phyloP scores from a whole-genome alignment of 2,113 vertebrate species.

The Pseudopipra pipra region DNA sequence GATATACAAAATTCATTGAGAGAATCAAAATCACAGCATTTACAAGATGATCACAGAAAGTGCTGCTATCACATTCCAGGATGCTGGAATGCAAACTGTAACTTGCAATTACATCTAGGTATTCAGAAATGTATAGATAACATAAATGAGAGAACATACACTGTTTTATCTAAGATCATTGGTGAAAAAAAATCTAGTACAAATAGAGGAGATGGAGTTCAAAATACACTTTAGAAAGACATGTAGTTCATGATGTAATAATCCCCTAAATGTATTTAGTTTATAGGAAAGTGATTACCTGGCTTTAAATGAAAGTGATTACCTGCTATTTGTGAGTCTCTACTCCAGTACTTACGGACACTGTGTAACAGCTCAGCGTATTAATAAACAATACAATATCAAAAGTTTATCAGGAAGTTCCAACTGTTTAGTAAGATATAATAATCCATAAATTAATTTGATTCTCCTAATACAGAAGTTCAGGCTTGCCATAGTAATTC shows the following conservation, averaged over 20 bases:
- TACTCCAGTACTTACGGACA: neutral
- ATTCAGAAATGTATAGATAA: neutral
- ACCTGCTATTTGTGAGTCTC: neutral
- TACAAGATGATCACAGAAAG: neutral
- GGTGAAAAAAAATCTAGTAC: neutral
- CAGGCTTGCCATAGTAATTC: neutral
- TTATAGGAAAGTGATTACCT: neutral
- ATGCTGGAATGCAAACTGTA: neutral
- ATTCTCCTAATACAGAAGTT: neutral
- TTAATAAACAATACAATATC: neutral
- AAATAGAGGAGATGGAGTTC: neutral
- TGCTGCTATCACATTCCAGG: neutral
- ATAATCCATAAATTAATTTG: neutral
- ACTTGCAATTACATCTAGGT: neutral
- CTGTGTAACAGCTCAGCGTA: neutral
- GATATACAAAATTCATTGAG: neutral
- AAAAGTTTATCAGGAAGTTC: neutral
- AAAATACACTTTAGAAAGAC: neutral
- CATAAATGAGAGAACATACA: neutral
- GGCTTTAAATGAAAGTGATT: neutral
- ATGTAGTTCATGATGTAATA: neutral
- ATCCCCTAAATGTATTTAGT: accelerated
- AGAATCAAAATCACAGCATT: neutral
- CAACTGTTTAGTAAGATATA: neutral
- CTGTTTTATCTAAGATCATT: neutral